Conservation (phyloP, 2,113 vertebrate species). For the Sitta europaea region DNA sequence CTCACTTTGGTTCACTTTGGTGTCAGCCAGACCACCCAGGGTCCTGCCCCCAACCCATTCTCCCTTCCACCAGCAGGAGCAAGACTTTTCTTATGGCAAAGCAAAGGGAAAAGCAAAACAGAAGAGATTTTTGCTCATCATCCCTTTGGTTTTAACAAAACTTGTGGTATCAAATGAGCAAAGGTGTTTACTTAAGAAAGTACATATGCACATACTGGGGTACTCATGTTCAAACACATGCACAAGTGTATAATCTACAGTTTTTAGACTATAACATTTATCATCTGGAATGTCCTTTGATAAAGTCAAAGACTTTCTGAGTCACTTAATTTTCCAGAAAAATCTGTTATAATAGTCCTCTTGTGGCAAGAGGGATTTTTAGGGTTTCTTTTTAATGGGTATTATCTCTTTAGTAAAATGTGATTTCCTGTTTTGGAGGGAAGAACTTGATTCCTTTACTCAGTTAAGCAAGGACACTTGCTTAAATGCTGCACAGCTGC, state of each 20-base stretch:
- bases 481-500: background rate
- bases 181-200: background rate
- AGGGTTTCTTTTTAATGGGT: background rate
- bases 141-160: background rate
- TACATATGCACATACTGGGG: background rate
- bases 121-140: background rate
- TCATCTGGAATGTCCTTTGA: background rate
- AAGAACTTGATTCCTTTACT: background rate
- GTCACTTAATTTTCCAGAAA: background rate
- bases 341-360: background rate
- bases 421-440: background rate
- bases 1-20: background rate
- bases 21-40: background rate
- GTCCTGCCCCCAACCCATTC: accelerated
- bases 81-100: background rate
- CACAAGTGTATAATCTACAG: background rate
- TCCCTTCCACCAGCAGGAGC: background rate
- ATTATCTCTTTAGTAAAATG: background rate
- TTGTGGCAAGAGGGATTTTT: background rate
- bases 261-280: background rate
- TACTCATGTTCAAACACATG: background rate
- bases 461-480: background rate
- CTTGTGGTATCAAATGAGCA: background rate
- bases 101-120: background rate
- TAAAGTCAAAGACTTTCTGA: background rate